Conservation (phyloP, 2,113 vertebrate species). For the Myotis lucifugus region DNA sequence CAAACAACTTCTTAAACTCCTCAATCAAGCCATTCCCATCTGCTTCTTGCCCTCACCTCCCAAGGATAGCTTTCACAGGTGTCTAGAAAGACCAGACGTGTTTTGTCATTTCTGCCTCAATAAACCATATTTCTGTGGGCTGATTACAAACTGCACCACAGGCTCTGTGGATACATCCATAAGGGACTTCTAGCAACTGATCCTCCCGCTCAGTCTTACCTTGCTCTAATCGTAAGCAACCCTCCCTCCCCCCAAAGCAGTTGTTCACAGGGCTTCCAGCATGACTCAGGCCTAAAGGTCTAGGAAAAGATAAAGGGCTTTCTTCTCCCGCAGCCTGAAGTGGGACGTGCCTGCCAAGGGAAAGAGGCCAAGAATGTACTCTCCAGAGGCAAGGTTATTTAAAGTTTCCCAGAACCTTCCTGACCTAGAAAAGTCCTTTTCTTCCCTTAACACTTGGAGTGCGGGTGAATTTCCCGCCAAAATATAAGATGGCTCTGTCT, state of each 20-base stretch:
- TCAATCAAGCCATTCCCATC: background rate
- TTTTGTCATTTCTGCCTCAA: background rate
- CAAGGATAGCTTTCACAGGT: background rate
- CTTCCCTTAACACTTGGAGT: slow-evolving; percentile 1
- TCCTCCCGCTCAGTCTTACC: rapidly evolving
- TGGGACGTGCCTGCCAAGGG: background rate
- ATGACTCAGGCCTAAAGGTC: background rate
- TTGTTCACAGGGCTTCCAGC: background rate
- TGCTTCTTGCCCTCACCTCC: background rate
- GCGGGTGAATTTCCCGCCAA: no score
- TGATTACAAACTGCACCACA: background rate
- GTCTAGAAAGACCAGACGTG: background rate
- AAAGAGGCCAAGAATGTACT: background rate
- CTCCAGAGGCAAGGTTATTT: background rate
- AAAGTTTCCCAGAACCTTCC: slow-evolving; percentile 45
- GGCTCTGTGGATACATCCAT: rapidly evolving
- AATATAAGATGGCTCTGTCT: no score
- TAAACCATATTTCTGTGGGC: background rate
- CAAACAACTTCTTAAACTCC: background rate
- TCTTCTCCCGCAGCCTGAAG: background rate
- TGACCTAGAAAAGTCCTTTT: slow-evolving; percentile 17
- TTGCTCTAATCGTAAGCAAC: background rate
- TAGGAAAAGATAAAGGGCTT: background rate
- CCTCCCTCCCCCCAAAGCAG: background rate
- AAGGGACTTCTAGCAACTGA: background rate